phyloP scores from a whole-genome alignment of 2,888 invertebrate genomes.

The Pachydiplax longipennis region DNA sequence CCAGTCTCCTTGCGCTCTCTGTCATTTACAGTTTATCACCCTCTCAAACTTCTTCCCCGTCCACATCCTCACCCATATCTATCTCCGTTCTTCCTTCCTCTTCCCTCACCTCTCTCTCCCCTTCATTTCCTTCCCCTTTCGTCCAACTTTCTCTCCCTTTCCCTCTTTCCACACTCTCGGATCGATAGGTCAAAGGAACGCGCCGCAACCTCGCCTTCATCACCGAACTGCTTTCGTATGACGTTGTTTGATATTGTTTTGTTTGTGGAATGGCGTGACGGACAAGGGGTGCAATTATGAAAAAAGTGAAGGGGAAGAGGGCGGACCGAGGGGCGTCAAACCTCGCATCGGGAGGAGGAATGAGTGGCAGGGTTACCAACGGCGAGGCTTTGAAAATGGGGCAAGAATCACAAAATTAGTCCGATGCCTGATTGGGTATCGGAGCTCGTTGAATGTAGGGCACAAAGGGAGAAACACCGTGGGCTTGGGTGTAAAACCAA shows the following conservation, averaged over 20 bases:
- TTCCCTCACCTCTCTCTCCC: background rate
- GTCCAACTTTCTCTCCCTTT: background rate
- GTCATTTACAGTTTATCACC: background rate
- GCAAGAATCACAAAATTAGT: too few relatives aligned
- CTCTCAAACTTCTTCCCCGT: too few relatives aligned
- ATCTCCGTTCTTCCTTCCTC: background rate
- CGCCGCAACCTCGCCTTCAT: background rate
- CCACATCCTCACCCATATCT: background rate
- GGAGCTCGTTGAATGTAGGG: too few relatives aligned
- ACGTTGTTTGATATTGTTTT: background rate
- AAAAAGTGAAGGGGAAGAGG: background rate
- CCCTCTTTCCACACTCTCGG: background rate
- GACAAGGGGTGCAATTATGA: background rate
- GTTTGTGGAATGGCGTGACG: background rate
- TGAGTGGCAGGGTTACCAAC: too few relatives aligned
- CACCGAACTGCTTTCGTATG: background rate
- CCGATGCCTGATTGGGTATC: too few relatives aligned
- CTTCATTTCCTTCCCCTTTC: background rate
- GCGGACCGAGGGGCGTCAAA: too few relatives aligned
- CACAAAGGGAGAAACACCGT: too few relatives aligned
- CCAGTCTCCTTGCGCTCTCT: background rate
- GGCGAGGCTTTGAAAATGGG: too few relatives aligned
- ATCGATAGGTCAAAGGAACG: slow-evolving; percentile 1
- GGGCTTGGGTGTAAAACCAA: too few relatives aligned
- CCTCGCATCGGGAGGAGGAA: too few relatives aligned